Evolutionary conservation across 64 coral and sea anemone genomes (phyloP), one percentile per base, ranked within the genome.

Genomic region (Porites australiensis): DNA sequence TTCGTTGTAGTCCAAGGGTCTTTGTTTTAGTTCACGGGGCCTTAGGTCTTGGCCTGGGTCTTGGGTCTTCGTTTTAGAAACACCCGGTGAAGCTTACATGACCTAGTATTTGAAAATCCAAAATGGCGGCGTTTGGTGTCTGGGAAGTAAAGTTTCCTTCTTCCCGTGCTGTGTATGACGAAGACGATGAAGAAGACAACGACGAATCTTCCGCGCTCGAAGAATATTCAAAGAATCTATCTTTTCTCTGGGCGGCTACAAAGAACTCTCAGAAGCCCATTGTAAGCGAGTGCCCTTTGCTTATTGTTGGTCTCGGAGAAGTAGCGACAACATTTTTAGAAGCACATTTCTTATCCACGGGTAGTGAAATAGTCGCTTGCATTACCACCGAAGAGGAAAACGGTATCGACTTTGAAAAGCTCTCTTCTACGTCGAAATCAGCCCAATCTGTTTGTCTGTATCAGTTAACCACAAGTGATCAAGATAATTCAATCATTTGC

Each of bases 101-200:
- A 37, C 27, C 27, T 37, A 37, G 27, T 37, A 37, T 37, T 37
- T 37, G 27, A 37, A 37, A 2, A 52, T 52, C 21, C 68, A 96
- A 97, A 78, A 97, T 97, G 95, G 95, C 92, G 92, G 92, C 91
- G 6, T 88, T 97, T 68, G 95, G 95, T 75, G 49, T 94, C 64
- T 94, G 95, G 95, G 95, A 96, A 70, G 74, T 96, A 46, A 90
- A 49, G 43, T 82, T 97, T 6, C 95, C 95, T 69, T 75, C 83
- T 64, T 97, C 95, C 55, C 87, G 95, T 70, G 95, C 95, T 43
- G 95, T 97, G 37, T 92, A 97, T 59, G 95, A 97, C 15, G 95
- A 97, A 7, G 95, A 97, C 27, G 91, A 97, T 43, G 95, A 94
- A n/a, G 95, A 94, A 88, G 76, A 94, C 54, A 57, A 57, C 46